Percentiles rank a stretch among this genome's conserved stretches.
Evolutionary conservation across 2,797 vertebrate genomes (phyloP).

Genomic region (Silurus aristotelis): DNA sequence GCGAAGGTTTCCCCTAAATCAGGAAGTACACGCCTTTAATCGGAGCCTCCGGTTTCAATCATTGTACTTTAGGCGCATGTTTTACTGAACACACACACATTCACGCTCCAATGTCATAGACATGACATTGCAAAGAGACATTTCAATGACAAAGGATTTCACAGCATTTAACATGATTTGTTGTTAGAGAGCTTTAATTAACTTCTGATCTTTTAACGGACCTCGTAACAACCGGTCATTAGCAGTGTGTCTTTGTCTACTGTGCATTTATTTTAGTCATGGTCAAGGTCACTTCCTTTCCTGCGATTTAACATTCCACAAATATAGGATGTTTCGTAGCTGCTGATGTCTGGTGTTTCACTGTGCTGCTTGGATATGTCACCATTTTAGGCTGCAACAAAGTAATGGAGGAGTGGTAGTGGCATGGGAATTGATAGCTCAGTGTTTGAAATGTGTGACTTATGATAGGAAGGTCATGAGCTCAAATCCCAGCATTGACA

Average conservation of each 20-base stretch:
- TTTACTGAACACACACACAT: not conserved
- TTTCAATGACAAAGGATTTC: not conserved
- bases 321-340: not conserved
- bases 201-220: constrained; percentile 62
- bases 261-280: constrained; percentile 8
- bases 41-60: not conserved
- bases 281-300: constrained; percentile 21
- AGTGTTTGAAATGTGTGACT: no score
- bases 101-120: not conserved
- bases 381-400: not conserved
- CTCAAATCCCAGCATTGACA: no score
- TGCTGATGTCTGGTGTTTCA: not conserved
- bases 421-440: no score
- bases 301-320: not conserved
- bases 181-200: constrained; percentile 68
- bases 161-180: constrained; percentile 13
- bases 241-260: constrained; percentile 53
- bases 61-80: not conserved
- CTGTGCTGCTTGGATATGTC: not conserved
- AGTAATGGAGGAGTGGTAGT: not conserved
- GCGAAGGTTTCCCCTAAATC: constrained; percentile 54
- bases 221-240: constrained; percentile 56
- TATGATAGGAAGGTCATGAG: no score
- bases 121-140: constrained; percentile 4
- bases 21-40: constrained; percentile 16